Conservation (phyloP, 2,113 vertebrate species). For the Drymodes brunneopygia region DNA sequence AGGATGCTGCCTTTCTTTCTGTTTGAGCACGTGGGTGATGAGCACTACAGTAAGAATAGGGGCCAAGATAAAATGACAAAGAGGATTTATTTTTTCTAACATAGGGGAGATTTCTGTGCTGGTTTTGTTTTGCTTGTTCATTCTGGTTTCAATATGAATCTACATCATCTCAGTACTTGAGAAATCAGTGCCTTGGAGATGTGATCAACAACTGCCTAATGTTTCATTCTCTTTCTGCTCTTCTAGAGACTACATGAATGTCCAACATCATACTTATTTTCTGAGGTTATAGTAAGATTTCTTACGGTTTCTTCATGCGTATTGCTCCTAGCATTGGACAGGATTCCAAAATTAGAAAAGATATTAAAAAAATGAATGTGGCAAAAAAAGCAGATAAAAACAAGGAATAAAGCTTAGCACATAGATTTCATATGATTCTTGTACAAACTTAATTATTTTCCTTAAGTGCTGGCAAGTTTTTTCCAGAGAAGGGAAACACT, state of each 20-base stretch:
- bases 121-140: not conserved
- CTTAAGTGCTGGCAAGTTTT: not conserved
- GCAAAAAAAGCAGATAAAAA: not conserved
- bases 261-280: not conserved
- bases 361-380: not conserved
- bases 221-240: not conserved
- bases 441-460: not conserved
- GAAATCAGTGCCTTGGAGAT: not conserved
- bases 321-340: not conserved
- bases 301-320: rapidly evolving
- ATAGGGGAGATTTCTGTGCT: not conserved
- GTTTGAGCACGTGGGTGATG: not conserved
- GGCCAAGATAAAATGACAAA: not conserved
- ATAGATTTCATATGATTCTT: not conserved
- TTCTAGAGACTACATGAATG: not conserved
- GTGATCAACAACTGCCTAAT: not conserved
- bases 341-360: not conserved
- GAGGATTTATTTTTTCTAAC: not conserved
- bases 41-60: not conserved
- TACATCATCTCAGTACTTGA: not conserved
- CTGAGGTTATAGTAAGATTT: not conserved
- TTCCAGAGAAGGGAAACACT: not conserved
- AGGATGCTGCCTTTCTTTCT: not conserved
- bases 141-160: not conserved
- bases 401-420: not conserved